phyloP scores from a whole-genome alignment of 1,140 invertebrate genomes.

The Andrena cerasifolii region DNA sequence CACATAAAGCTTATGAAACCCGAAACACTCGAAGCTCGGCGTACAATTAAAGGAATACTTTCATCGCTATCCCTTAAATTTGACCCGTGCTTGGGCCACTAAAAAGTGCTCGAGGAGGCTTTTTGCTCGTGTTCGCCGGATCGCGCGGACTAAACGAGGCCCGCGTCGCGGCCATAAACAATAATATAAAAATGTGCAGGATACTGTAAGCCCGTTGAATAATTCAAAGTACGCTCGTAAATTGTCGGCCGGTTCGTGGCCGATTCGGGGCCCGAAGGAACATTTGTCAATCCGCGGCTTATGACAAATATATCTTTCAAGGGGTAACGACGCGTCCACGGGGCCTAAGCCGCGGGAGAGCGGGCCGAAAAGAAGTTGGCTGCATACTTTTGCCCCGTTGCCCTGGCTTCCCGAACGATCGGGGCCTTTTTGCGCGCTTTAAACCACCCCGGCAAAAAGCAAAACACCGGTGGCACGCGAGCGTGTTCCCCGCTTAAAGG shows the following conservation, averaged over 20 bases:
- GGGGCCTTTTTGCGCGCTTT: constrained; percentile 57
- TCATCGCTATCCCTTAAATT: constrained; percentile 11
- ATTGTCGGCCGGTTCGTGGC: constrained; percentile 35
- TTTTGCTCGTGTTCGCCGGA: constrained; percentile 12
- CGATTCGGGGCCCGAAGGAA: constrained; percentile 32
- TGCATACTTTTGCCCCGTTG: constrained; percentile 43
- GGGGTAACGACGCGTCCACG: constrained; percentile 34
- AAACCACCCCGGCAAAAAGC: constrained; percentile 53
- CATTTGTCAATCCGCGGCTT: constrained; percentile 53
- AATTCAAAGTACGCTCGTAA: constrained; percentile 48
- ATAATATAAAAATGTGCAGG: constrained; percentile 55
- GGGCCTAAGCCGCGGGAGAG: constrained; percentile 33
- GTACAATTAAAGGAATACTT: too few species aligned
- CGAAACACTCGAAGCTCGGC: too few species aligned
- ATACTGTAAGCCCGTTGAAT: constrained; percentile 51
- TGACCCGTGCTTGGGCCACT: neutral
- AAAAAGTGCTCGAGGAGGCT: neutral
- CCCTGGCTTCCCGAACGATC: constrained; percentile 35
- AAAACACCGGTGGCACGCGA: constrained; percentile 60
- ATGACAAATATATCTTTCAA: constrained; percentile 50
- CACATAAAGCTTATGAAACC: too few species aligned
- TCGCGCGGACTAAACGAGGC: constrained; percentile 14
- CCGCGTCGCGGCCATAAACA: constrained; percentile 31
- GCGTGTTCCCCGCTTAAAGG: constrained; percentile 42
- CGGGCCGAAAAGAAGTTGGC: constrained; percentile 41